A percentile compares a stretch with the other conserved stretches of the same genome.
Evolutionary conservation across 2,113 vertebrate genomes (phyloP).

Genomic region (Perccottus glenii): DNA sequence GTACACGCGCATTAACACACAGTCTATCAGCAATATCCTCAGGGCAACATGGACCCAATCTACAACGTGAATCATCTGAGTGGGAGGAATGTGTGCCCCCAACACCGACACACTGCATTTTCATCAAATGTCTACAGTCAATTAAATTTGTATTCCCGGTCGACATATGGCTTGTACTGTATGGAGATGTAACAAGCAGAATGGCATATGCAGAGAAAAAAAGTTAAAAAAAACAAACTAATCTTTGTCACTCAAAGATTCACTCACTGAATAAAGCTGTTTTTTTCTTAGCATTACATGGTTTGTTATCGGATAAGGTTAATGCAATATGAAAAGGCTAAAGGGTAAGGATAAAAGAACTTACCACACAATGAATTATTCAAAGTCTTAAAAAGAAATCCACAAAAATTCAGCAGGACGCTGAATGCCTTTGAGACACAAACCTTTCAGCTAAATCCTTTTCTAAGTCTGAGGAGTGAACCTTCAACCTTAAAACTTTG

Average conservation of each 20-base stretch:
- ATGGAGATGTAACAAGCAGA: conserved; percentile 16
- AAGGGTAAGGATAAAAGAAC: not conserved
- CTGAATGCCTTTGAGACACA: not conserved
- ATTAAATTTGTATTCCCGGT: conserved; percentile 14
- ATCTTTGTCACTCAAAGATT: not conserved
- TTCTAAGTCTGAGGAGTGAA: not conserved
- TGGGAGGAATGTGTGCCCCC: conserved; percentile 63
- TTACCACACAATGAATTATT: conserved; percentile 30
- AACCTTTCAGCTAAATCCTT: not conserved
- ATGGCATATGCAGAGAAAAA: not conserved
- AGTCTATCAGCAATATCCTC: conserved; percentile 43
- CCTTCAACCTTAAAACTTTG: not conserved
- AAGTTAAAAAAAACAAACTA: too few relatives aligned
- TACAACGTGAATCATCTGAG: conserved; percentile 75
- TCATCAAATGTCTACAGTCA: conserved; percentile 22
- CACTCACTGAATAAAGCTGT: not conserved
- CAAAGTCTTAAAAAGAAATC: conserved; percentile 3
- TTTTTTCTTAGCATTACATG: not conserved
- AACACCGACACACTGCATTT: not conserved
- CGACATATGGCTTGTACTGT: conserved; percentile 1
- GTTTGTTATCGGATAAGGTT: not conserved
- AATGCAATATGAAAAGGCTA: not conserved
- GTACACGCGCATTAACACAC: not conserved
- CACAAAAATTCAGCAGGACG: not conserved
- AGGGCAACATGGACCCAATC: conserved; percentile 47